Evolutionary conservation across 2,797 vertebrate genomes (phyloP).

Genomic region (Sebastes miniatus): DNA sequence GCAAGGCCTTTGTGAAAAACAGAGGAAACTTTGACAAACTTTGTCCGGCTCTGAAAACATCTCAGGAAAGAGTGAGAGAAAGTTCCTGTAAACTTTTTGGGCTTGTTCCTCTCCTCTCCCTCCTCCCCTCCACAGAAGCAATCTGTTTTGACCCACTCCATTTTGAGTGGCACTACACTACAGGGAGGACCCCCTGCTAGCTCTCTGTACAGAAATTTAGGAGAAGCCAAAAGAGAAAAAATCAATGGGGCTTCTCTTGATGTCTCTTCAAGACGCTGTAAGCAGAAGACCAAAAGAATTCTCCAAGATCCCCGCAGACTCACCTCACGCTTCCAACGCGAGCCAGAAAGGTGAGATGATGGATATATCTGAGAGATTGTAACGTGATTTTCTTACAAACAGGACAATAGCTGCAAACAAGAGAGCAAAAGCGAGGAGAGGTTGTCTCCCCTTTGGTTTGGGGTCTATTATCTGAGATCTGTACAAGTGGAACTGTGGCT

Average conservation of each 20-base stretch:
- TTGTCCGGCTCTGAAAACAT: slow-evolving; percentile 44
- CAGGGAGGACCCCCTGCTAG: slow-evolving; percentile 83
- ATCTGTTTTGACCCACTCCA: slow-evolving; percentile 76
- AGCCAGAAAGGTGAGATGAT: slow-evolving; percentile 76
- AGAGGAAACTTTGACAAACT: slow-evolving; percentile 50
- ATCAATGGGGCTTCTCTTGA: slow-evolving; percentile 82
- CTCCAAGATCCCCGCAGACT: slow-evolving; percentile 76
- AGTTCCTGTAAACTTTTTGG: slow-evolving; percentile 75
- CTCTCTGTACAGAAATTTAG: slow-evolving; percentile 71
- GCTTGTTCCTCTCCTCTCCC: slow-evolving; percentile 38
- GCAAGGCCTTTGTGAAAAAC: slow-evolving; percentile 36
- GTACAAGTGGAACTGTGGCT: slow-evolving; percentile 65
- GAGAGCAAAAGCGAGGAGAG: slow-evolving; percentile 68
- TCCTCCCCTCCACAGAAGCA: slow-evolving; percentile 58
- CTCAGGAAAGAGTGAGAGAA: slow-evolving; percentile 38
- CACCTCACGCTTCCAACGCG: slow-evolving; percentile 63
- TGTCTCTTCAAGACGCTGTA: slow-evolving; percentile 81
- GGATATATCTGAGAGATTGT: slow-evolving; percentile 77
- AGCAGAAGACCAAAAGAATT: slow-evolving; percentile 79
- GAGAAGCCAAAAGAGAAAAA: slow-evolving; percentile 72
- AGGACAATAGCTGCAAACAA: slow-evolving; percentile 80
- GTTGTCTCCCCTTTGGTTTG: slow-evolving; percentile 79
- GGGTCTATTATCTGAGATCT: slow-evolving; percentile 68
- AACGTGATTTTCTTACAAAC: slow-evolving; percentile 81
- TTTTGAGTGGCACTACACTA: slow-evolving; percentile 76